Percentiles rank a stretch among this genome's conserved stretches.
Evolutionary conservation across 2,797 vertebrate species (phyloP).

Genomic region (Enteromius unitaeniatus): DNA sequence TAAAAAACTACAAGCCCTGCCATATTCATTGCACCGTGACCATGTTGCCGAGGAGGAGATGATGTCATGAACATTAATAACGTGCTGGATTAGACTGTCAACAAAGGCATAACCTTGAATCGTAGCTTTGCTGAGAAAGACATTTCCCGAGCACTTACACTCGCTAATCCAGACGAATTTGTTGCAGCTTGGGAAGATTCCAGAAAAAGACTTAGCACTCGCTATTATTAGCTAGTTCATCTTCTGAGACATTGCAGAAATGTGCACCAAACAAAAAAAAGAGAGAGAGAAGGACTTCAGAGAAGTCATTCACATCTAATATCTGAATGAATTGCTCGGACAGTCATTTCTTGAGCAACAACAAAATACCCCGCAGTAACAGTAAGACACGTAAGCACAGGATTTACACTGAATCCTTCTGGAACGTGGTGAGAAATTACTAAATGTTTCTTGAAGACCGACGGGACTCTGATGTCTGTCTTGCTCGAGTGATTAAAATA

Average conservation of each 20-base stretch:
- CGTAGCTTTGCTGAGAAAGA: constrained; percentile 60
- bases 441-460: not conserved
- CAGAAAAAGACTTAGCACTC: constrained; percentile 67
- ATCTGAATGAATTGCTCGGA: constrained; percentile 20
- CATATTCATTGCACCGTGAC: constrained; percentile 3
- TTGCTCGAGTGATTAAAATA: constrained; percentile 52
- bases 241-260: constrained; percentile 68
- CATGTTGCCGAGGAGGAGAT: not conserved
- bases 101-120: constrained; percentile 46
- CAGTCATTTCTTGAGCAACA: not conserved
- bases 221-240: constrained; percentile 72
- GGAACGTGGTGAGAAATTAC: not conserved
- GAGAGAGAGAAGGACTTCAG: constrained; percentile 23
- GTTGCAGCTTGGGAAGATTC: constrained; percentile 62
- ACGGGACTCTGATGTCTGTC: constrained; percentile 19
- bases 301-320: constrained; percentile 15
- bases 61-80: constrained; percentile 43
- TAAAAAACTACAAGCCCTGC: not conserved
- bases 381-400: not conserved
- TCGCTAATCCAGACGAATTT: constrained; percentile 66
- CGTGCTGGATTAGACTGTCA: constrained; percentile 9
- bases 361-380: constrained; percentile 23
- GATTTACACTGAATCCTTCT: not conserved
- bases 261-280: constrained; percentile 36
- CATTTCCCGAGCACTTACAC: constrained; percentile 50